Percentiles rank a stretch among this genome's conserved stretches.
Conservation (phyloP, 1,140 invertebrate genomes). For the Lanistes nyassanus region DNA sequence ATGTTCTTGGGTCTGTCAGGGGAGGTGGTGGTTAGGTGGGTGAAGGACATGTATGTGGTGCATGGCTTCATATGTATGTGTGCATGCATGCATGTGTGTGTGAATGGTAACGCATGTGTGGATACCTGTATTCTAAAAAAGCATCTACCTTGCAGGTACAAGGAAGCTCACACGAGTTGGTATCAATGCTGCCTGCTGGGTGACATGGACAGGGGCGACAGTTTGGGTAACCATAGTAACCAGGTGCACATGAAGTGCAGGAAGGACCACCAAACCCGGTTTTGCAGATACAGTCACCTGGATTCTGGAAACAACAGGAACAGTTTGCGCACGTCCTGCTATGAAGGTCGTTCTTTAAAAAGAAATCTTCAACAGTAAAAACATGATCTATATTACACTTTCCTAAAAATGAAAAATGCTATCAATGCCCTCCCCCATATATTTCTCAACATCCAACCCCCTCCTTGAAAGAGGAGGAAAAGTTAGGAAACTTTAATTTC, state of each 20-base stretch:
- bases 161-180: slow-evolving; percentile 50
- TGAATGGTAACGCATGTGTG: background rate
- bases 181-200: slow-evolving; percentile 52
- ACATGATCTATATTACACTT: no score
- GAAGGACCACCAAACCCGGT: slow-evolving; percentile 55
- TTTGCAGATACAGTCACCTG: slow-evolving; percentile 66
- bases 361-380: no score
- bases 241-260: slow-evolving; percentile 67
- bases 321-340: no score
- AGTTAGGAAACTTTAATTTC: no score
- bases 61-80: background rate
- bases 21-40: no score
- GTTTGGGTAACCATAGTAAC: slow-evolving; percentile 92
- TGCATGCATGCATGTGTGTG: background rate
- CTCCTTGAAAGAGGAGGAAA: no score
- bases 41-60: no score
- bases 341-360: no score
- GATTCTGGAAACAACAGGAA: slow-evolving; percentile 52
- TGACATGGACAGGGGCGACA: slow-evolving; percentile 62
- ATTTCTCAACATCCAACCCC: no score
- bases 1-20: no score
- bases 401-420: no score
- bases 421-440: no score
- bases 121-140: background rate
- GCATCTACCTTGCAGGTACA: slow-evolving; percentile 59